Evolutionary conservation across 2,113 vertebrate species (phyloP).

Genomic region (Montifringilla adamsi): DNA sequence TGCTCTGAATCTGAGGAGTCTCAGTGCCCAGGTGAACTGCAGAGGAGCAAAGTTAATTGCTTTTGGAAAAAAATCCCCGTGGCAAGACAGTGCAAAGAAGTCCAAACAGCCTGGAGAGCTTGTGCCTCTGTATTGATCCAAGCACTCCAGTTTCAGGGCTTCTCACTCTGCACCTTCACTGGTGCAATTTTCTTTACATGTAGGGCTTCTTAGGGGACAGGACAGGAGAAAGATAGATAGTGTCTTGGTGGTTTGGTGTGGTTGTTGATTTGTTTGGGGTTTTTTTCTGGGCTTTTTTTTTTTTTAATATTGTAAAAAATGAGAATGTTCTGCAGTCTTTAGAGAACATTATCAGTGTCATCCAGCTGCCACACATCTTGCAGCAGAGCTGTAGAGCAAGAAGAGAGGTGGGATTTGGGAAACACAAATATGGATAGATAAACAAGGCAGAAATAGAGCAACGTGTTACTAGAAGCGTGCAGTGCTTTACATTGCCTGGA

Average conservation of each 20-base stretch:
- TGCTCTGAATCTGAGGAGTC: neutral
- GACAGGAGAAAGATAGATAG: neutral
- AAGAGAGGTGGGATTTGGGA: neutral
- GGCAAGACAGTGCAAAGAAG: neutral
- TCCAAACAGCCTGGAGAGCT: neutral
- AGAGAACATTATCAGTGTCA: neutral
- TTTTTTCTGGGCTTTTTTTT: neutral
- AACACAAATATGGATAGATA: neutral
- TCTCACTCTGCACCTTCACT: neutral
- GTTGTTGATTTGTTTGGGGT: fast-evolving
- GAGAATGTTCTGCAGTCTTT: neutral
- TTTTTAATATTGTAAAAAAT: neutral
- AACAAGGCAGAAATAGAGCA: neutral
- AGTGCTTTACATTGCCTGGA: neutral
- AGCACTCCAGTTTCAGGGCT: neutral
- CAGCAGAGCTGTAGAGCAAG: neutral
- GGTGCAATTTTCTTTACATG: neutral
- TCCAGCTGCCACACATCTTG: neutral
- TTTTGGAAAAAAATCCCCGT: neutral
- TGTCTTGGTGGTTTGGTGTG: neutral
- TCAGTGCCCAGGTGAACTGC: neutral
- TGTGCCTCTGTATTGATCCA: neutral
- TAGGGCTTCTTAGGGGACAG: neutral
- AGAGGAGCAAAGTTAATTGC: neutral
- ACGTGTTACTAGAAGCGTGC: neutral